Conservation (phyloP, 2,113 vertebrate genomes). For the Centrocercus urophasianus region DNA sequence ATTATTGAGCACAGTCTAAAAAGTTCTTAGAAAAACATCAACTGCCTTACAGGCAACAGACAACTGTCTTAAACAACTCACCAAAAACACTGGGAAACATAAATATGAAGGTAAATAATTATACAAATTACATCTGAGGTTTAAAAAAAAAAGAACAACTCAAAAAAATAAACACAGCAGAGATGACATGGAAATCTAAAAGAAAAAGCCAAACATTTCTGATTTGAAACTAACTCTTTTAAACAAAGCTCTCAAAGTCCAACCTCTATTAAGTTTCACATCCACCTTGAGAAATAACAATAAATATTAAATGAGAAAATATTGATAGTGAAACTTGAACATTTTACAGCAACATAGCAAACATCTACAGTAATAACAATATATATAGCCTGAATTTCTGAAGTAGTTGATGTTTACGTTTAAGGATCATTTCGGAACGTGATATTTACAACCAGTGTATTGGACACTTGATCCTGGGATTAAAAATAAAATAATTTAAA, state of each 20-base stretch:
- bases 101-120: not conserved
- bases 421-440: not conserved
- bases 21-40: not conserved
- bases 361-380: not conserved
- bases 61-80: not conserved
- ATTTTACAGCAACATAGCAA: not conserved
- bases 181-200: not conserved
- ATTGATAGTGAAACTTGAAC: not conserved
- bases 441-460: too few relatives aligned
- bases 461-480: not conserved
- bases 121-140: not conserved
- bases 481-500: not conserved
- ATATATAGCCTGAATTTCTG: not conserved
- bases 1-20: constrained; percentile 3
- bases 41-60: not conserved
- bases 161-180: not conserved
- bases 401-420: not conserved
- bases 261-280: not conserved
- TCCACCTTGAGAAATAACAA: not conserved
- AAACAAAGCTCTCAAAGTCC: not conserved
- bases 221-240: not conserved
- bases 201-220: not conserved
- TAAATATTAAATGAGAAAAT: not conserved
- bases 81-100: not conserved
- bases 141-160: not conserved